Percentiles rank a stretch among this genome's conserved stretches.
These are phyloP conservation scores for Volucella bombylans DNA, from an alignment of 2,888 invertebrate species.

Conservation along the genomic window DNA sequence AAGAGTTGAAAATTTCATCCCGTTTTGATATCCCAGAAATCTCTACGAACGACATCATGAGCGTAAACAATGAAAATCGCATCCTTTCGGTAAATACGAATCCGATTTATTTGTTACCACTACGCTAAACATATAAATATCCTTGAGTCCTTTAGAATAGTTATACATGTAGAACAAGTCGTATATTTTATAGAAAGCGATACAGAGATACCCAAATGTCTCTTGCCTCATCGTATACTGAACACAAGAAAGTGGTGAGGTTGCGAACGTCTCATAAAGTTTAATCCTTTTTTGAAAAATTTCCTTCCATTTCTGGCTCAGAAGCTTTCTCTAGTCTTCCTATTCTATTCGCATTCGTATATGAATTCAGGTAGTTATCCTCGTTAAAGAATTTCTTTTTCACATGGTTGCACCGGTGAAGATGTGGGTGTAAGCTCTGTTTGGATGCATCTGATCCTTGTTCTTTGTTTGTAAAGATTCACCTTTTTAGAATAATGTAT, in stretches of 20 bases:
- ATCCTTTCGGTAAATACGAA: conserved; percentile 73
- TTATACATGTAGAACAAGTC: conserved; percentile 9
- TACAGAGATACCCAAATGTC: conserved; percentile 21
- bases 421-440: conserved; percentile 34
- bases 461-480: conserved; percentile 61
- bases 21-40: conserved; percentile 46
- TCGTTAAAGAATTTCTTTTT: conserved; percentile 61
- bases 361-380: conserved; percentile 48
- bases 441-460: conserved; percentile 58
- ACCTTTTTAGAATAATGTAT: conserved; percentile 48
- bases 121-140: conserved; percentile 64
- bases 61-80: conserved; percentile 69
- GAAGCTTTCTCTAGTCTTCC: conserved; percentile 22
- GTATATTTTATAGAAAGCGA: conserved; percentile 32
- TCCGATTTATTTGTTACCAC: conserved; percentile 68
- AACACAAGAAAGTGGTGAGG: conserved; percentile 29
- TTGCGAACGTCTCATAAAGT: conserved; percentile 67
- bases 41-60: conserved; percentile 69
- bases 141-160: conserved; percentile 54
- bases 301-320: conserved; percentile 6
- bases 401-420: conserved; percentile 39
- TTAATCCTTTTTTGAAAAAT: conserved; percentile 69
- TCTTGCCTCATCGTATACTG: conserved; percentile 34
- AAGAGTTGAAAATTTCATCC: conserved; percentile 46
- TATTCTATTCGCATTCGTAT: conserved; percentile 54